Conservation (phyloP, 2,113 vertebrate genomes). For the Chrysemys picta region DNA sequence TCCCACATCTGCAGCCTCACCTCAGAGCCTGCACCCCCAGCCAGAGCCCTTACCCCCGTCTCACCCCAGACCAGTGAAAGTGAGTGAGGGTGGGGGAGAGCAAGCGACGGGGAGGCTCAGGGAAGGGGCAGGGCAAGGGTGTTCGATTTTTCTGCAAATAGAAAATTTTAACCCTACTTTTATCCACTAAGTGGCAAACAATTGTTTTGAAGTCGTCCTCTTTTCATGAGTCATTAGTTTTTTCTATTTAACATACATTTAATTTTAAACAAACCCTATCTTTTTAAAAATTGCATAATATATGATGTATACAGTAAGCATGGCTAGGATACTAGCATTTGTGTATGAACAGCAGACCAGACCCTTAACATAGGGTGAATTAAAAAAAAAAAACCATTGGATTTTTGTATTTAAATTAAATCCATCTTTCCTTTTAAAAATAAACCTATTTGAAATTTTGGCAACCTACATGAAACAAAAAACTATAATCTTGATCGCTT, state of each 20-base stretch:
- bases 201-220: neutral
- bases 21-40: no score
- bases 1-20: no score
- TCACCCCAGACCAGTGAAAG: no score
- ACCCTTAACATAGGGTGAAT: neutral
- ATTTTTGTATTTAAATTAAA: neutral
- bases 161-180: neutral
- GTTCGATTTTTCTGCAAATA: no score
- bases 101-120: no score
- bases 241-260: neutral
- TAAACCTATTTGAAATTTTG: neutral
- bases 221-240: neutral
- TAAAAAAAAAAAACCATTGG: neutral
- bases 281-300: neutral
- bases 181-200: neutral
- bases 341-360: neutral
- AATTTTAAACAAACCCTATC: neutral
- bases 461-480: neutral
- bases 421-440: neutral
- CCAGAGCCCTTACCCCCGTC: no score
- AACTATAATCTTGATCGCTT: neutral
- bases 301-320: neutral
- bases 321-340: neutral
- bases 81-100: no score
- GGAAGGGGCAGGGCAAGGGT: no score